These are phyloP conservation scores for Pollimyrus isidori DNA, from an alignment of 2,113 vertebrate species.

Conservation along the genomic window DNA sequence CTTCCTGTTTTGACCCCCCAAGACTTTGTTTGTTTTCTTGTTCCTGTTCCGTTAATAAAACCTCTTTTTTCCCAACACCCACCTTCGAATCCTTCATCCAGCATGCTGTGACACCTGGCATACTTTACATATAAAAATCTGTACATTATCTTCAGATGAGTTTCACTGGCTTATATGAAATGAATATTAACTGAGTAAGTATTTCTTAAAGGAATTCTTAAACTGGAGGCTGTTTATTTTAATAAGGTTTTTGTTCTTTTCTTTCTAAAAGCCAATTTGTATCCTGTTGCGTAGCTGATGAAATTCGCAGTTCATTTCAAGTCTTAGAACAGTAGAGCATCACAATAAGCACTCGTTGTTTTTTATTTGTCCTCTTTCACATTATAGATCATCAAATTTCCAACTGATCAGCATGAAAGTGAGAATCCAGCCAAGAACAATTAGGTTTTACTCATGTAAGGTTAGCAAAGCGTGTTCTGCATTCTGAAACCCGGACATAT, in stretches of 20 bases:
- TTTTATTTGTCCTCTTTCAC: slow-evolving; percentile 25
- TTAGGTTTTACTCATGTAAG: slow-evolving; percentile 22
- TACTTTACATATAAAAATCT: background rate
- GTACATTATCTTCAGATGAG: background rate
- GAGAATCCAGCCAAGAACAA: slow-evolving; percentile 20
- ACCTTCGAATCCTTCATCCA: background rate
- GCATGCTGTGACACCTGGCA: background rate
- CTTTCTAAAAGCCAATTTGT: slow-evolving; percentile 48
- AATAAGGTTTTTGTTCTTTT: slow-evolving; percentile 16
- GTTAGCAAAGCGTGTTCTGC: slow-evolving; percentile 4
- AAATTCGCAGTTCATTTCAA: slow-evolving; percentile 38
- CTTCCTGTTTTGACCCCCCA: background rate
- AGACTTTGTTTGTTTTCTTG: background rate
- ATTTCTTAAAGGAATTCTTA: background rate
- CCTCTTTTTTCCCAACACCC: background rate
- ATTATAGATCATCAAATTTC: slow-evolving; percentile 31
- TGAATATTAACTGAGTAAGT: background rate
- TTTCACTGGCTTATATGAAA: background rate
- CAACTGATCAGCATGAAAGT: slow-evolving; percentile 33
- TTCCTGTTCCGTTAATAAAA: background rate
- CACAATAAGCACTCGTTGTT: slow-evolving; percentile 34
- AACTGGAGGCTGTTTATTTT: slow-evolving; percentile 28
- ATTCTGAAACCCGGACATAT: background rate
- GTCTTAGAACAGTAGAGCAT: slow-evolving; percentile 43
- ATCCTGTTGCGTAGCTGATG: slow-evolving; percentile 47